These are phyloP conservation scores for Hypotaenidia philippensis DNA, from an alignment of 2,797 vertebrate genomes.

Conservation along the genomic window DNA sequence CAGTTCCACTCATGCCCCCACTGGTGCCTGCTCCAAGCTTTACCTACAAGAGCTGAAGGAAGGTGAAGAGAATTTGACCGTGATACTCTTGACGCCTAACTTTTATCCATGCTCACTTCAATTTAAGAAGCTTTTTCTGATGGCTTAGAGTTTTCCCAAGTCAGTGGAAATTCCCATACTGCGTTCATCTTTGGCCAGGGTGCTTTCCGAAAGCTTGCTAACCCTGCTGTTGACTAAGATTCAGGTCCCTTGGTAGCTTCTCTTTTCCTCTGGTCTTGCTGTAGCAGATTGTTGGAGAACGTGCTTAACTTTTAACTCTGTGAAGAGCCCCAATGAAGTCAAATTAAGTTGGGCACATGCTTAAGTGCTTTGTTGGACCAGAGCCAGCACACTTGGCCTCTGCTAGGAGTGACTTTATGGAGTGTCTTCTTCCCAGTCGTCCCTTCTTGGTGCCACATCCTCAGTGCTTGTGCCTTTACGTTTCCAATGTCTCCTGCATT, in stretches of 20 bases:
- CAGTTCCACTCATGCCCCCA: background rate
- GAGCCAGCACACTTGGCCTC: background rate
- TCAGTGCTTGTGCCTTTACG: slow-evolving; percentile 20
- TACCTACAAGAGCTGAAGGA: background rate
- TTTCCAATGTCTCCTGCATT: background rate
- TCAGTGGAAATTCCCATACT: background rate
- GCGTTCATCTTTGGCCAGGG: background rate
- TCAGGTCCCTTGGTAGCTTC: background rate
- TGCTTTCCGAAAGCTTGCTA: background rate
- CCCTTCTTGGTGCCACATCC: background rate
- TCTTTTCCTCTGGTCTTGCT: background rate
- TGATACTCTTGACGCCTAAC: background rate
- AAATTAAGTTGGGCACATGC: background rate
- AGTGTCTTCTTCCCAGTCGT: background rate
- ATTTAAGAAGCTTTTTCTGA: background rate
- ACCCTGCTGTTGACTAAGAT: background rate
- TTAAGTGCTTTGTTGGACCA: slow-evolving; percentile 55
- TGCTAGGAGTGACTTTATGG: background rate
- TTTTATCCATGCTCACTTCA: background rate
- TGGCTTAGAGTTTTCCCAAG: background rate
- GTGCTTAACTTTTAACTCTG: slow-evolving; percentile 5
- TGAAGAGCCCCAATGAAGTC: slow-evolving; percentile 7
- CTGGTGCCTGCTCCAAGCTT: background rate
- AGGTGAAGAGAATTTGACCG: background rate
- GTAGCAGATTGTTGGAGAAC: background rate